Evolutionary conservation across 2,113 vertebrate species (phyloP).

Genomic region (Pithys albifrons): DNA sequence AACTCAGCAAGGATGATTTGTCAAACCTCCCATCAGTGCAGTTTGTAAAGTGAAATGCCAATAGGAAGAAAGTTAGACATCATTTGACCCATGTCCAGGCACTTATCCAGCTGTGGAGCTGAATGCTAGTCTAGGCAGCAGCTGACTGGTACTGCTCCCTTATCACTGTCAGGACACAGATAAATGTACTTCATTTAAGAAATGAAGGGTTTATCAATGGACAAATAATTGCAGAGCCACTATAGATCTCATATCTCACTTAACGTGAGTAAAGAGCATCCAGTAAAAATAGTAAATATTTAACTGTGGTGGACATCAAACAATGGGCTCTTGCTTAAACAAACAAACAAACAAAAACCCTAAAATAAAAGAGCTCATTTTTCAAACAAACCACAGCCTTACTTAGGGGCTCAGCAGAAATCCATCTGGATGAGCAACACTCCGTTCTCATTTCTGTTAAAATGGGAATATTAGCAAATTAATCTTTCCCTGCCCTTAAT

Average conservation of each 20-base stretch:
- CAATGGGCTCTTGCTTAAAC: neutral
- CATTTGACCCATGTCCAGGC: slow-evolving; percentile 70
- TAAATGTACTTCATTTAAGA: slow-evolving; percentile 71
- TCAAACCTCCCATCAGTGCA: slow-evolving; percentile 58
- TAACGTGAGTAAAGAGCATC: slow-evolving; percentile 66
- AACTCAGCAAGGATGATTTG: slow-evolving; percentile 37
- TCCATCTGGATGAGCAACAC: neutral
- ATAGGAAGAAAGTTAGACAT: slow-evolving; percentile 78
- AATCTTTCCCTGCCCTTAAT: neutral
- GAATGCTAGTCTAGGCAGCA: slow-evolving; percentile 19
- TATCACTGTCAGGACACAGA: slow-evolving; percentile 64
- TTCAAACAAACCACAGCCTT: neutral
- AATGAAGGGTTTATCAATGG: slow-evolving; percentile 80
- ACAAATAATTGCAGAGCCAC: slow-evolving; percentile 79
- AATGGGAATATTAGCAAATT: neutral
- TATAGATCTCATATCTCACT: slow-evolving; percentile 73
- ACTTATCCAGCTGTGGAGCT: slow-evolving; percentile 61
- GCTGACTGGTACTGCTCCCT: slow-evolving; percentile 14
- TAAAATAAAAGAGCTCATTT: neutral
- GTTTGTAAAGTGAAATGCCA: slow-evolving; percentile 82
- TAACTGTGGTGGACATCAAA: slow-evolving; percentile 29
- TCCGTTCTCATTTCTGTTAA: neutral
- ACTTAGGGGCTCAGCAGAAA: neutral
- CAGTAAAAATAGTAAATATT: slow-evolving; percentile 74
- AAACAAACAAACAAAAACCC: neutral